Conservation (phyloP, 2,113 vertebrate genomes). For the Malurus elegans region DNA sequence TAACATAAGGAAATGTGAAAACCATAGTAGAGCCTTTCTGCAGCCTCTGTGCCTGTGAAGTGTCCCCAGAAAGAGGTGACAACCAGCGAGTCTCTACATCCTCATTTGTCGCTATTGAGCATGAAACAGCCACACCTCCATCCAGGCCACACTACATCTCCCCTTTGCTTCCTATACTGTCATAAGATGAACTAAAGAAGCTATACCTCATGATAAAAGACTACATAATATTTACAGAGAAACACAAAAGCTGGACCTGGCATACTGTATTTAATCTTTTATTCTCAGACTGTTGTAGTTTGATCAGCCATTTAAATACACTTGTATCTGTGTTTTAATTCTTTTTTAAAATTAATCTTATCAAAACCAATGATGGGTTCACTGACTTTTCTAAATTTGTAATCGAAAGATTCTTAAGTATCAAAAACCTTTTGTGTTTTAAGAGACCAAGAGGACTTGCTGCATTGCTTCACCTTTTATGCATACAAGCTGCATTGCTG, state of each 20-base stretch:
- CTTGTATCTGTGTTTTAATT: background rate
- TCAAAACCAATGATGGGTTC: background rate
- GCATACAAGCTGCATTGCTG: fast-evolving
- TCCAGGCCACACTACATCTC: background rate
- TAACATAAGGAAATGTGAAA: background rate
- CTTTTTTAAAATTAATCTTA: background rate
- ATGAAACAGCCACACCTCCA: background rate
- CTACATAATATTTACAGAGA: background rate
- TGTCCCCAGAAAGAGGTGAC: background rate
- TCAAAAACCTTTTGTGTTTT: background rate
- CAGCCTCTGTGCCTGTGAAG: fast-evolving
- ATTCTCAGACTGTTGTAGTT: background rate
- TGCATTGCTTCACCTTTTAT: background rate
- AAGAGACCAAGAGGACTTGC: background rate
- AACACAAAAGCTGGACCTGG: background rate
- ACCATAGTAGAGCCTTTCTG: background rate
- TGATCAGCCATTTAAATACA: background rate
- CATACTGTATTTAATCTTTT: background rate
- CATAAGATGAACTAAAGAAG: background rate
- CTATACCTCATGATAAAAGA: background rate
- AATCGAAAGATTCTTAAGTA: background rate
- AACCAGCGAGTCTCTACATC: background rate
- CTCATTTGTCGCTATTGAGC: fast-evolving
- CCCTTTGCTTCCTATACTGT: background rate
- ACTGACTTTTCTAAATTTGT: background rate